These are phyloP conservation scores for Corythornis vintsioides DNA, from an alignment of 2,113 vertebrate species.

Conservation along the genomic window DNA sequence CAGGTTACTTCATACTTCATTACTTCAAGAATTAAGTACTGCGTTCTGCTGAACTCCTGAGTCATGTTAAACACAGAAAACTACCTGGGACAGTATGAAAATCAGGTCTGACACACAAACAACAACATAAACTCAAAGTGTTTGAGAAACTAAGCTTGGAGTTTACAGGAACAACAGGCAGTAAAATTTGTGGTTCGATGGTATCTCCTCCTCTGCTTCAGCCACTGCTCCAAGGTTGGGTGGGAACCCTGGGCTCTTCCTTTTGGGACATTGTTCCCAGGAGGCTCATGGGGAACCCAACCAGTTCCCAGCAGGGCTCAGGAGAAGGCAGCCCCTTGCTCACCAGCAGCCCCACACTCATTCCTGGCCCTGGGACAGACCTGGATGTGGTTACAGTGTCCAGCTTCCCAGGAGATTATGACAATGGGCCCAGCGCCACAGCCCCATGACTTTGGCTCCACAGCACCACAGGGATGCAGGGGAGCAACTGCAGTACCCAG, in stretches of 20 bases:
- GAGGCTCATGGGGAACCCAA: accelerated
- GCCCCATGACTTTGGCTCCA: neutral
- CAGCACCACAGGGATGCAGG: accelerated
- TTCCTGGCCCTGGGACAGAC: accelerated
- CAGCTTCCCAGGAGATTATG: neutral
- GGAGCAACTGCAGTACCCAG: accelerated
- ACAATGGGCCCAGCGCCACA: neutral
- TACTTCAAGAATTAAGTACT: neutral
- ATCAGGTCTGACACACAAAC: neutral
- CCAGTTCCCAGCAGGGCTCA: neutral
- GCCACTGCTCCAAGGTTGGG: accelerated
- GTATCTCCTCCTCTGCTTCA: neutral
- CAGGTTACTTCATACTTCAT: neutral
- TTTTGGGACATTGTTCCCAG: neutral
- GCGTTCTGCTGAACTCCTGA: neutral
- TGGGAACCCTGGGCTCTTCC: accelerated
- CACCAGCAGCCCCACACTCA: accelerated
- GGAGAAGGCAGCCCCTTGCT: neutral
- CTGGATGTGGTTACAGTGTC: accelerated
- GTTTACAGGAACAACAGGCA: neutral
- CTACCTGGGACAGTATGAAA: accelerated
- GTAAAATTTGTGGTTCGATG: neutral
- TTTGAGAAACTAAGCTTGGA: neutral
- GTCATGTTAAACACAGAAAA: neutral
- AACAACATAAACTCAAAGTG: neutral